Evolutionary conservation across 2,797 vertebrate genomes (phyloP).

Genomic region (Clarias pachynema): DNA sequence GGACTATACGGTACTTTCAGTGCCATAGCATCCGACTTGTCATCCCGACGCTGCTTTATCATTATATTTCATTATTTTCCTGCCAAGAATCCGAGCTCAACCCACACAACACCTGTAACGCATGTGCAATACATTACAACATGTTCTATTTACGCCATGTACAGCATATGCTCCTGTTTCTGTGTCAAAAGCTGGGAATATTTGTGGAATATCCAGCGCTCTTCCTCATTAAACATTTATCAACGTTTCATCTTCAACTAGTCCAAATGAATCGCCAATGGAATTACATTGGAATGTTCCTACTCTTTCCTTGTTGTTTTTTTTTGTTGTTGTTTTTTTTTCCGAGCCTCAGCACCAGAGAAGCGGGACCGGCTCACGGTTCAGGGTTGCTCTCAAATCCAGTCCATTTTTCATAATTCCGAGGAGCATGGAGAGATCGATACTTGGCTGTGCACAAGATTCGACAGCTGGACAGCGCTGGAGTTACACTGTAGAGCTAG

Average conservation of each 20-base stretch:
- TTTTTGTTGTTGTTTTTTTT: background rate
- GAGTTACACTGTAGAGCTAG: constrained; percentile 24
- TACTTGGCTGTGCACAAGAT: constrained; percentile 48
- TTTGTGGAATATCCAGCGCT: constrained; percentile 10
- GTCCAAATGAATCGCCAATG: constrained; percentile 8
- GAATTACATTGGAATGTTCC: background rate
- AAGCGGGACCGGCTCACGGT: background rate
- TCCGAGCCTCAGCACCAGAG: background rate
- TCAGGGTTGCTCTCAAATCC: constrained; percentile 5
- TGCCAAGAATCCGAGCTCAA: constrained; percentile 6
- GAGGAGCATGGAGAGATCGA: constrained; percentile 62
- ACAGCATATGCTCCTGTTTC: background rate
- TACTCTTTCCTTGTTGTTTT: background rate
- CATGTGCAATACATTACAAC: background rate
- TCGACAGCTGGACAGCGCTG: constrained; percentile 35
- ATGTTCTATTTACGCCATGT: background rate
- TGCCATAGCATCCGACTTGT: background rate
- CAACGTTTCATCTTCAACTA: constrained; percentile 9
- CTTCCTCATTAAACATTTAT: constrained; percentile 37
- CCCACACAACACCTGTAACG: background rate
- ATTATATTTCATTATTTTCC: background rate
- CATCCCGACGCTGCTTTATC: constrained; percentile 21
- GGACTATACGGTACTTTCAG: background rate
- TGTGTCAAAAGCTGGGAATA: background rate
- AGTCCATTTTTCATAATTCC: constrained; percentile 71